Percentiles rank a stretch among this genome's conserved stretches.
Conservation (phyloP, 2,113 vertebrate species). For the Epinephelus cyanopodus region DNA sequence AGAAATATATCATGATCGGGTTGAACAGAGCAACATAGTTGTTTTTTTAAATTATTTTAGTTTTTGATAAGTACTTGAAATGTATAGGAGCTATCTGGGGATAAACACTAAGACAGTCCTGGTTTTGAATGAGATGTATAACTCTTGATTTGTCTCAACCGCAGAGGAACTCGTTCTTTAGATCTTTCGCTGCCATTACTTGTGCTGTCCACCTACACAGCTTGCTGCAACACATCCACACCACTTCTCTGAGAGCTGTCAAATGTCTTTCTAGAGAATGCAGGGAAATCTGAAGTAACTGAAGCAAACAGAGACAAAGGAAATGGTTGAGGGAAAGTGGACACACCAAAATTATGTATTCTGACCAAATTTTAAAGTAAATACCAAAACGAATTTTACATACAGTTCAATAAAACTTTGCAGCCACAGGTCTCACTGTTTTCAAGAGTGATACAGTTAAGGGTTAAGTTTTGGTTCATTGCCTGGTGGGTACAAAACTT, state of each 20-base stretch:
- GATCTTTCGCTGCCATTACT: constrained; percentile 10
- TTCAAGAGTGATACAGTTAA: neutral
- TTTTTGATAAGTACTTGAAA: neutral
- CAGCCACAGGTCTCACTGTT: neutral
- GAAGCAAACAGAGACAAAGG: constrained; percentile 7
- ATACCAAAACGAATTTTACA: neutral
- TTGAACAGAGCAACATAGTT: neutral
- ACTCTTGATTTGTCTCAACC: neutral
- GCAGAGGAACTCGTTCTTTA: constrained; percentile 5
- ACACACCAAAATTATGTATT: neutral
- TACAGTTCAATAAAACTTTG: neutral
- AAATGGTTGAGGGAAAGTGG: neutral
- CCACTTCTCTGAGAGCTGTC: constrained; percentile 17
- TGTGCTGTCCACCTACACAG: constrained; percentile 50
- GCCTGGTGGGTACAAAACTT: neutral
- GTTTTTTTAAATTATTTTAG: neutral
- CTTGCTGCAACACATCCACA: constrained; percentile 13
- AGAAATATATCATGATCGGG: neutral
- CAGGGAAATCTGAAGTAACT: neutral
- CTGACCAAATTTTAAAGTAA: neutral
- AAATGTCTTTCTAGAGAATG: neutral
- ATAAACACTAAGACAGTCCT: neutral
- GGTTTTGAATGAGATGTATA: neutral
- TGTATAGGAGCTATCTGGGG: neutral
- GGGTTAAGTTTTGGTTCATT: neutral